phyloP scores from a whole-genome alignment of 1,140 invertebrate species.

The Pygmarrhopalites habei region DNA sequence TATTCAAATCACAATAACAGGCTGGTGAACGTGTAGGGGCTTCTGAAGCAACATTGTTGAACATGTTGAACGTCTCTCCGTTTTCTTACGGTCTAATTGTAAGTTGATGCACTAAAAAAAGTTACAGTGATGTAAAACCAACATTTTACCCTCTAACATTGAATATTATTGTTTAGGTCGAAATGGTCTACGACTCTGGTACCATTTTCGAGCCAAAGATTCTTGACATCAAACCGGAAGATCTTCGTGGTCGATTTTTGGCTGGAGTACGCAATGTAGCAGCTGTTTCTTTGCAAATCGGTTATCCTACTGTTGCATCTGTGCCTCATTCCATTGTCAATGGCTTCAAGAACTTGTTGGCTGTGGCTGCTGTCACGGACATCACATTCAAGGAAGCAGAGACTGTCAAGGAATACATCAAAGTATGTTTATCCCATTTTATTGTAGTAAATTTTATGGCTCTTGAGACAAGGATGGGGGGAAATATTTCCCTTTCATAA shows the following conservation, averaged over 20 bases:
- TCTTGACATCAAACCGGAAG: conserved; percentile 95
- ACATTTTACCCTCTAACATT: conserved; percentile 4
- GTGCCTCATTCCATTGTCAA: conserved; percentile 95
- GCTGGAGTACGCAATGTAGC: conserved; percentile 86
- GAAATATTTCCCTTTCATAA: conserved; percentile 1
- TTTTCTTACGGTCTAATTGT: conserved; percentile 97
- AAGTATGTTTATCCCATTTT: conserved; percentile 47
- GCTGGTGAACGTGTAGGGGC: conserved; percentile 95
- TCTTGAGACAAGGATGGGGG: too few relatives aligned
- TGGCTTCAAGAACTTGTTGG: conserved; percentile 96
- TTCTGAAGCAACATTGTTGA: conserved; percentile 94
- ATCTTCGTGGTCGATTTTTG: conserved; percentile 58
- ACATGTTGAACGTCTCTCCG: conserved; percentile 99
- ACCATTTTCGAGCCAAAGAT: conserved; percentile 95
- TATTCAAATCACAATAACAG: conserved; percentile 52
- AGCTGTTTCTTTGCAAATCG: conserved; percentile 84
- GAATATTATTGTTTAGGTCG: conserved; percentile 39
- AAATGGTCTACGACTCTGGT: conserved; percentile 96
- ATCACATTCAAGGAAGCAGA: conserved; percentile 89
- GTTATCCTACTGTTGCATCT: conserved; percentile 93
- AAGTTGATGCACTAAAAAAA: conserved; percentile 40
- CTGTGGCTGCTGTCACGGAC: conserved; percentile 91
- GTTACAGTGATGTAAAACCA: neutral
- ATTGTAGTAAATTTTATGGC: conserved; percentile 8
- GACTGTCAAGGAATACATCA: conserved; percentile 84